phyloP scores from a whole-genome alignment of 2,113 vertebrate species.

The Blennius ocellaris region DNA sequence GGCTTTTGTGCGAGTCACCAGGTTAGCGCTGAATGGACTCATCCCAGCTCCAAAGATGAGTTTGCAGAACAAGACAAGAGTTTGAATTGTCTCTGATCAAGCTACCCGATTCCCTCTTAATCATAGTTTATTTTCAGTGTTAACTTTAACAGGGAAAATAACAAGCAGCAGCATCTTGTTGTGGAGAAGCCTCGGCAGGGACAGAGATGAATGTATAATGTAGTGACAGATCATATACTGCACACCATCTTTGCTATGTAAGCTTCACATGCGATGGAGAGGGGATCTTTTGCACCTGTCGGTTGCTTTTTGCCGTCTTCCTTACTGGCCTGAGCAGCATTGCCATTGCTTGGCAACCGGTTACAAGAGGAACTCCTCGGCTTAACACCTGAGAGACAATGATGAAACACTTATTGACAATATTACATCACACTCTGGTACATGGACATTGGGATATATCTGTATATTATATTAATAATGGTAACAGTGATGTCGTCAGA shows the following conservation, averaged over 20 bases:
- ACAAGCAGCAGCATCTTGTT: neutral
- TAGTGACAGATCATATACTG: neutral
- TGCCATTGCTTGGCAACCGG: constrained; percentile 90
- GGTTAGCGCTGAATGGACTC: constrained; percentile 34
- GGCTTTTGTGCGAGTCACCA: constrained; percentile 53
- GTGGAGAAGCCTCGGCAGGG: neutral
- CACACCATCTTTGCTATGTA: constrained; percentile 8
- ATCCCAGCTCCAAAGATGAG: constrained; percentile 25
- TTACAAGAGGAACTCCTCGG: constrained; percentile 90
- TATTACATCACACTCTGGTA: constrained; percentile 20
- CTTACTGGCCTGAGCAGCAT: constrained; percentile 84
- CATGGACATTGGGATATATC: neutral
- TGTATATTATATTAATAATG: neutral
- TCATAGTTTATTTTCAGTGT: neutral
- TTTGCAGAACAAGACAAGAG: constrained; percentile 16
- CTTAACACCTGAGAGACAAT: constrained; percentile 87
- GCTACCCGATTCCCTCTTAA: neutral
- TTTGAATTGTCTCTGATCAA: neutral
- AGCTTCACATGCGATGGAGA: constrained; percentile 21
- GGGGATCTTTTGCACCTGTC: constrained; percentile 85
- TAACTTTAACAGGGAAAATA: neutral
- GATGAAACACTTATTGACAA: constrained; percentile 72
- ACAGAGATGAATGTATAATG: neutral
- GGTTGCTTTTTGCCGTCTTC: constrained; percentile 85
- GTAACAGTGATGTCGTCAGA: constrained; percentile 20